Evolutionary conservation across 2,113 vertebrate genomes (phyloP).

Genomic region (Megalops atlanticus): DNA sequence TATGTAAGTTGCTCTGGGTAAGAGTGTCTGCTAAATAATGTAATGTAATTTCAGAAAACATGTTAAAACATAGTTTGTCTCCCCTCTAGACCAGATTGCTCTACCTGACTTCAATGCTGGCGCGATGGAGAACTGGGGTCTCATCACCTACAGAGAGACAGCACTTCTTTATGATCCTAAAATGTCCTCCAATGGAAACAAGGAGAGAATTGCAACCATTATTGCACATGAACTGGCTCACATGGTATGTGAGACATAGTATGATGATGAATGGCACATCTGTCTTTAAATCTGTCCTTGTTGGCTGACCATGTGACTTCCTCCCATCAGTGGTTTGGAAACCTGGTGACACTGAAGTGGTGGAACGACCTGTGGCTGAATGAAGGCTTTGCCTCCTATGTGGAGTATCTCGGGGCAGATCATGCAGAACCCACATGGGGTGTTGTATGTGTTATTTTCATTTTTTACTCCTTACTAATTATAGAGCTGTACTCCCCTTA

Average conservation of each 20-base stretch:
- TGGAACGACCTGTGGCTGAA: slow-evolving; percentile 98
- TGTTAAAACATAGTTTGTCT: not conserved
- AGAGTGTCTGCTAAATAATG: too few species aligned
- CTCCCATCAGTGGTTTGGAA: slow-evolving; percentile 88
- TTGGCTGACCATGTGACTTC: not conserved
- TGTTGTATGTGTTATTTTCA: slow-evolving; percentile 69
- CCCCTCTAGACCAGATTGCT: slow-evolving; percentile 80
- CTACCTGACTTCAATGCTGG: slow-evolving; percentile 88
- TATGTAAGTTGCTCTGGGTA: too few species aligned
- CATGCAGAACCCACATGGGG: slow-evolving; percentile 69
- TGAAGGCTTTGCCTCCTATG: slow-evolving; percentile 92
- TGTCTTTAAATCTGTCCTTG: too few species aligned
- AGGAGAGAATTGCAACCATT: slow-evolving; percentile 80
- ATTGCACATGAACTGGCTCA: slow-evolving; percentile 89
- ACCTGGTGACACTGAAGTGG: slow-evolving; percentile 89
- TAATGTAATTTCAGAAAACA: too few species aligned
- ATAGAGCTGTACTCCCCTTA: too few species aligned
- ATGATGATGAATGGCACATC: not conserved
- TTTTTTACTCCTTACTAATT: too few species aligned
- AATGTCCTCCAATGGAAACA: slow-evolving; percentile 80
- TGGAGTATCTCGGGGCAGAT: slow-evolving; percentile 85
- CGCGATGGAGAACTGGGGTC: slow-evolving; percentile 96
- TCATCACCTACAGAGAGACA: slow-evolving; percentile 88
- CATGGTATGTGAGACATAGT: slow-evolving; percentile 71
- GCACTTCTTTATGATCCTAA: slow-evolving; percentile 65